phyloP scores from a whole-genome alignment of 2,888 invertebrate genomes.

The Drosophila algonquin region DNA sequence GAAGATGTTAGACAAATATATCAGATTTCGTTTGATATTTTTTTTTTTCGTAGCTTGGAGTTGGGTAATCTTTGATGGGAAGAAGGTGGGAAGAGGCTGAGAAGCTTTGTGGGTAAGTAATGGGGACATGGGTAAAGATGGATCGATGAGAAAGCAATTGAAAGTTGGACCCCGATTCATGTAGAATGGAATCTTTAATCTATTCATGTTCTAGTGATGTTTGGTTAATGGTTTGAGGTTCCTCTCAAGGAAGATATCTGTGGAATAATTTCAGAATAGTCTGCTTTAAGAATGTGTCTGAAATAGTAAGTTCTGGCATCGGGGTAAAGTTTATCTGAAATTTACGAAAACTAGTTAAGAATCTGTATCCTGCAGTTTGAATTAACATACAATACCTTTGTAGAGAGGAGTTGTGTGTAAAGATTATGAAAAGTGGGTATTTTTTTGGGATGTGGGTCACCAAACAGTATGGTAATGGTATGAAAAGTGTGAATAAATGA shows the following conservation, averaged over 20 bases:
- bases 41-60: slow-evolving; percentile 38
- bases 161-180: background rate
- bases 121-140: slow-evolving; percentile 40
- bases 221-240: background rate
- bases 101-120: background rate
- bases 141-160: slow-evolving; percentile 37
- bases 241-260: background rate
- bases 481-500: background rate
- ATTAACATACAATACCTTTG: no score
- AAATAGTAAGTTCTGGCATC: background rate
- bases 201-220: background rate
- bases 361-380: background rate
- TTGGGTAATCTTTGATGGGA: slow-evolving; percentile 27
- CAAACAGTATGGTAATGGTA: background rate
- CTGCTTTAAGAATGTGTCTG: background rate
- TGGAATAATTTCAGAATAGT: background rate
- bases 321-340: background rate
- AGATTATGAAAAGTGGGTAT: background rate
- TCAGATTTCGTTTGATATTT: slow-evolving; percentile 65
- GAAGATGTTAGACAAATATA: slow-evolving; percentile 76
- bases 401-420: no score
- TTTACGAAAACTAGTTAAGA: background rate
- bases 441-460: background rate
- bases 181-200: background rate
- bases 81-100: slow-evolving; percentile 12